These are phyloP conservation scores for Syngnathus acus DNA, from an alignment of 2,797 vertebrate species.

Conservation along the genomic window DNA sequence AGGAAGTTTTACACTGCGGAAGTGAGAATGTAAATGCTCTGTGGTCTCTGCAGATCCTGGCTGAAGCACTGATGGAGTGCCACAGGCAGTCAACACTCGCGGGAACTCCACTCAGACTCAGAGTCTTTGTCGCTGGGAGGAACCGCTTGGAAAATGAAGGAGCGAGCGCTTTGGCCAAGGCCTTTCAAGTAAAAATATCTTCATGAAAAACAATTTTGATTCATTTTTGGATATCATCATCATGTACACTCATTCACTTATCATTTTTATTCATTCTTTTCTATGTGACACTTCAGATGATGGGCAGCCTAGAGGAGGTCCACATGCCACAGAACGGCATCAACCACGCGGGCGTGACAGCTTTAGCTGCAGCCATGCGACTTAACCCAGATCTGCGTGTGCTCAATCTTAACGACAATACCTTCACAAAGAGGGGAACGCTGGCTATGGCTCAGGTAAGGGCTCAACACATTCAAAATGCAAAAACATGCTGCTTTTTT, in stretches of 20 bases:
- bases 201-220: neutral
- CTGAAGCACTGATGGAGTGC: constrained; percentile 81
- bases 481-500: neutral
- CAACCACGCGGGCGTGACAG: constrained; percentile 81
- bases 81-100: constrained; percentile 75
- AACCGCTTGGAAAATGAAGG: constrained; percentile 96
- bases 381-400: constrained; percentile 81
- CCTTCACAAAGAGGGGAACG: constrained; percentile 90
- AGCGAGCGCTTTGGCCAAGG: constrained; percentile 84
- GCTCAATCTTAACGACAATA: constrained; percentile 96
- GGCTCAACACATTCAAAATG: neutral
- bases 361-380: constrained; percentile 81
- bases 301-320: constrained; percentile 90
- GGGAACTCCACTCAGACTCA: constrained; percentile 78
- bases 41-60: constrained; percentile 76
- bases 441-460: constrained; percentile 89
- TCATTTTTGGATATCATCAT: too few species aligned
- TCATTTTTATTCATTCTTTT: too few species aligned
- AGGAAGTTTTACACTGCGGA: neutral
- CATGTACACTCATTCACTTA: too few species aligned
- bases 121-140: constrained; percentile 88
- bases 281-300: constrained; percentile 59
- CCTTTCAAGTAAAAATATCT: constrained; percentile 76
- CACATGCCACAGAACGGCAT: constrained; percentile 98
- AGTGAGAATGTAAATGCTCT: neutral